Conservation (phyloP, 2,888 invertebrate species). For the Tryphoninae sp. region DNA sequence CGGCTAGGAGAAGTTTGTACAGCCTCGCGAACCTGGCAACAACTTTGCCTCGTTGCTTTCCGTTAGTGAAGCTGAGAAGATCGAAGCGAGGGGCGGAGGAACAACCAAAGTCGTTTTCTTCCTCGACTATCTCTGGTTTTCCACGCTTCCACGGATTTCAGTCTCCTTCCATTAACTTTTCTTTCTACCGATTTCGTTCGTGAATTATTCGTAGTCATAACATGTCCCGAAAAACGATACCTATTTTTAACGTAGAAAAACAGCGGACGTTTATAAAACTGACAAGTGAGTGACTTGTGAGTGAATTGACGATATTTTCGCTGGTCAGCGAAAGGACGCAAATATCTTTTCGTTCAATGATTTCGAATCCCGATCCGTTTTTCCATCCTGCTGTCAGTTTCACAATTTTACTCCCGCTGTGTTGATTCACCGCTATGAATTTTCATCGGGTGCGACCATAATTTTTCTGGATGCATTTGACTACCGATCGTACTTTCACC, state of each 20-base stretch:
- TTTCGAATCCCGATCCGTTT: too few relatives aligned
- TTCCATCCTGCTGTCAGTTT: too few relatives aligned
- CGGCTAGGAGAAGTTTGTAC: constrained; percentile 46
- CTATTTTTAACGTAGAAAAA: not conserved
- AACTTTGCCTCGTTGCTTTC: constrained; percentile 59
- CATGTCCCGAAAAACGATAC: not conserved
- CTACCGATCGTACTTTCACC: not conserved
- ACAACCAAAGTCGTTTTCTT: constrained; percentile 48
- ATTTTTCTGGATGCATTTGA: not conserved
- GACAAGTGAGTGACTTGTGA: too few relatives aligned
- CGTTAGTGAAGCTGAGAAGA: constrained; percentile 36
- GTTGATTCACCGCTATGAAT: not conserved
- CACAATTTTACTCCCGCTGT: too few relatives aligned
- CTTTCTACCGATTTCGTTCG: not conserved
- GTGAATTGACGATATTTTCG: too few relatives aligned
- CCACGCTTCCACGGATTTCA: not conserved
- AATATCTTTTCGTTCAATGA: too few relatives aligned
- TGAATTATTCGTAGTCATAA: constrained; percentile 4
- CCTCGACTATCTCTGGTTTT: constrained; percentile 12
- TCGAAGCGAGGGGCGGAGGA: constrained; percentile 16
- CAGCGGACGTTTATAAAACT: not conserved
- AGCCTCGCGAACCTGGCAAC: constrained; percentile 49
- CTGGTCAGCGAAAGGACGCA: too few relatives aligned
- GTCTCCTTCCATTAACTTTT: not conserved
- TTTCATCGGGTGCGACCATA: not conserved